These are phyloP conservation scores for Aspidoscelis tigris DNA, from an alignment of 2,113 vertebrate genomes.

Conservation along the genomic window DNA sequence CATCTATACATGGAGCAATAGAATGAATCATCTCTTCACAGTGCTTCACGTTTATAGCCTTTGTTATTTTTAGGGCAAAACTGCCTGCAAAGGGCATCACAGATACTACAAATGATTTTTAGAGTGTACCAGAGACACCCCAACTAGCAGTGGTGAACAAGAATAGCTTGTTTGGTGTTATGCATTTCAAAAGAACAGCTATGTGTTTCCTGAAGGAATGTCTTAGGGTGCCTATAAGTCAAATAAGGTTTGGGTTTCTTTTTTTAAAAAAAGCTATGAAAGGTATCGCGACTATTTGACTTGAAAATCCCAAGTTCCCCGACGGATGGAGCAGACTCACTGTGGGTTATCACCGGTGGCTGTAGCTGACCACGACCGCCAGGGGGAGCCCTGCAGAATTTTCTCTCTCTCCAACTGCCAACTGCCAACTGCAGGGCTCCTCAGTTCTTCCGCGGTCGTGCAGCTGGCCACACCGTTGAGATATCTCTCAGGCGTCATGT, in stretches of 20 bases:
- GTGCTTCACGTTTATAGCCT: fast-evolving
- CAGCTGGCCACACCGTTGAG: too few species aligned
- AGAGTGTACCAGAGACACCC: too few species aligned
- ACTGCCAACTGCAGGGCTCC: too few species aligned
- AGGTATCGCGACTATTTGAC: not conserved
- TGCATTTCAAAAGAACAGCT: not conserved
- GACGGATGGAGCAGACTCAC: too few species aligned
- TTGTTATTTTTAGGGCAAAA: not conserved
- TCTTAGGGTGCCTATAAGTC: not conserved
- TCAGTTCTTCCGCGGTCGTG: too few species aligned
- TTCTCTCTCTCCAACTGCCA: too few species aligned
- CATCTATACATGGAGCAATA: not conserved
- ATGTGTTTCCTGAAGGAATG: not conserved
- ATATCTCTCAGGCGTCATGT: too few species aligned
- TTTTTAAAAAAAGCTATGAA: not conserved
- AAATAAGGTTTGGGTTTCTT: not conserved
- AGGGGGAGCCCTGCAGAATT: too few species aligned
- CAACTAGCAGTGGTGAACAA: not conserved
- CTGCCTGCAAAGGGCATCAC: not conserved
- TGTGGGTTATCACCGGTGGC: too few species aligned
- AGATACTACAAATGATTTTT: not conserved
- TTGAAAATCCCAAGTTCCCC: not conserved
- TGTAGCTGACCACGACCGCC: too few species aligned
- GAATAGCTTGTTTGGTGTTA: not conserved
- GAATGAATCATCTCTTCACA: not conserved